A percentile compares a stretch with the other conserved stretches of the same genome.
phyloP scores from a whole-genome alignment of 2,888 invertebrate genomes.

The Neoitamus cyanurus region DNA sequence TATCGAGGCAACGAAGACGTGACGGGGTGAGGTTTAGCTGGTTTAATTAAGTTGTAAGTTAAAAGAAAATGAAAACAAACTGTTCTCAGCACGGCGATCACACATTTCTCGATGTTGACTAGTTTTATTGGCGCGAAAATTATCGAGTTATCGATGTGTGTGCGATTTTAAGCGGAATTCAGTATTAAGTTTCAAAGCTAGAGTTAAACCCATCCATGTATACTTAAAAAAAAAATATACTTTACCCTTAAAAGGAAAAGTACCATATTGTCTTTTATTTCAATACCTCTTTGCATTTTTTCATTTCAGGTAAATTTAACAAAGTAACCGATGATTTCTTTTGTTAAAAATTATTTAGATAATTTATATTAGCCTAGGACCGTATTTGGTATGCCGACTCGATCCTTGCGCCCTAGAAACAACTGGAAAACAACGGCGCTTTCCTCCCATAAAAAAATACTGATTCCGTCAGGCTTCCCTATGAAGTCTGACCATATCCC shows the following conservation, averaged over 20 bases:
- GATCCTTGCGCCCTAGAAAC: too few species aligned
- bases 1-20: background rate
- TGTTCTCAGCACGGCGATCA: background rate
- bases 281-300: background rate
- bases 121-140: background rate
- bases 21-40: background rate
- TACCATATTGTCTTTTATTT: background rate
- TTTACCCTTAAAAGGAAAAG: constrained; percentile 8
- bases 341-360: too few species aligned
- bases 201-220: constrained; percentile 21
- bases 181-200: constrained; percentile 26
- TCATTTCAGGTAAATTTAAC: background rate
- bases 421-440: too few species aligned
- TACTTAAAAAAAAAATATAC: background rate
- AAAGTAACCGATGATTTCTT: too few species aligned
- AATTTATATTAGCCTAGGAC: too few species aligned
- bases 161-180: constrained; percentile 10
- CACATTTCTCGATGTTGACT: constrained; percentile 3
- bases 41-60: background rate
- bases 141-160: background rate
- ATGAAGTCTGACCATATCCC: too few species aligned
- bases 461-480: too few species aligned
- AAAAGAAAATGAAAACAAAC: background rate
- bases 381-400: too few species aligned
- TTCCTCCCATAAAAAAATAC: too few species aligned